phyloP scores from a whole-genome alignment of 1,140 invertebrate genomes.

The Scaptomyza montana region DNA sequence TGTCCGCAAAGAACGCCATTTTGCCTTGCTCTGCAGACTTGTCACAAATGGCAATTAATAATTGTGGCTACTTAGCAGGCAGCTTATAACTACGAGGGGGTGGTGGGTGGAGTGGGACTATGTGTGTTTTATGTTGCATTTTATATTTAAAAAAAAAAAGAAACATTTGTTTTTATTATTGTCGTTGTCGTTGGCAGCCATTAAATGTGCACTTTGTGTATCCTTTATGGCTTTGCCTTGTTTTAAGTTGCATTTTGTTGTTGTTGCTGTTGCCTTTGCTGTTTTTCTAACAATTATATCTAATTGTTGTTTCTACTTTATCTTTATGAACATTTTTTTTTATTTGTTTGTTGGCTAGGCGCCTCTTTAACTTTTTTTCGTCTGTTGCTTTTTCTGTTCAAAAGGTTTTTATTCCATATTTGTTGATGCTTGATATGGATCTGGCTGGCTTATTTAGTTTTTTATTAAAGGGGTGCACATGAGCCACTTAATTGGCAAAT shows the following conservation, averaged over 20 bases:
- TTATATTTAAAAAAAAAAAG: constrained; percentile 42
- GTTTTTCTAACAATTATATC: constrained; percentile 66
- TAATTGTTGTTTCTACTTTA: constrained; percentile 55
- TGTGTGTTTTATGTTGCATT: background rate
- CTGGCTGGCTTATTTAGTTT: background rate
- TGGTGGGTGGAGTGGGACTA: background rate
- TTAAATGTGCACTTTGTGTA: constrained; percentile 70
- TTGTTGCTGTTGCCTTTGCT: constrained; percentile 11
- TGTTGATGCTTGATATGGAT: constrained; percentile 38
- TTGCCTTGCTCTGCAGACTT: constrained; percentile 46
- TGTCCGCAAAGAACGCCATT: constrained; percentile 66
- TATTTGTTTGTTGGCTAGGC: constrained; percentile 4
- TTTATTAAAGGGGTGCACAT: constrained; percentile 1
- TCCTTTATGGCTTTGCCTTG: constrained; percentile 71
- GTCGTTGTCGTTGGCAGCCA: constrained; percentile 43
- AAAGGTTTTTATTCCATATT: no score
- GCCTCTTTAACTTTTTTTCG: constrained; percentile 24
- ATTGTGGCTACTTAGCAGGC: constrained; percentile 71
- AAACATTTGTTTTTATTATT: constrained; percentile 59
- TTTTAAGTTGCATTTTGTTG: constrained; percentile 33
- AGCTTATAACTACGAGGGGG: background rate
- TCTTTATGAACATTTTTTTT: constrained; percentile 33
- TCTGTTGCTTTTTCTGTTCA: no score
- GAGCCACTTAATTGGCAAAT: constrained; percentile 76
- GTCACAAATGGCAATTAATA: constrained; percentile 75